Conservation (phyloP, 2,797 vertebrate species). For the Clamator glandarius region DNA sequence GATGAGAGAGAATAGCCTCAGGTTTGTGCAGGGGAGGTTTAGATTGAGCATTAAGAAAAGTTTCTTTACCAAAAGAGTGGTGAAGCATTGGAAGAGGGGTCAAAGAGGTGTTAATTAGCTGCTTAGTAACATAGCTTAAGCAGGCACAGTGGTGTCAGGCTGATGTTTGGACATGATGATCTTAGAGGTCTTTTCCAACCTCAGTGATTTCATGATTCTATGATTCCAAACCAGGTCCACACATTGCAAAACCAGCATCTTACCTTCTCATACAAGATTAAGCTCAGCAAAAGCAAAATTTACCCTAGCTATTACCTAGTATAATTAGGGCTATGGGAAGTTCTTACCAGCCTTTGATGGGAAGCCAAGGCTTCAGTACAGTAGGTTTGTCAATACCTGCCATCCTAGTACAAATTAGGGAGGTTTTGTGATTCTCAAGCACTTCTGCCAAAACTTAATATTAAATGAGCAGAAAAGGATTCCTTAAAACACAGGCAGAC, state of each 20-base stretch:
- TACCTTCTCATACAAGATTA: background rate
- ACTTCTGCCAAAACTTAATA: background rate
- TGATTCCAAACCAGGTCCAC: background rate
- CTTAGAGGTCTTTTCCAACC: too few relatives aligned
- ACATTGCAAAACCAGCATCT: background rate
- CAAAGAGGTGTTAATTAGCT: too few relatives aligned
- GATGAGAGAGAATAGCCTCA: too few relatives aligned
- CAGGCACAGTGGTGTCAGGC: too few relatives aligned
- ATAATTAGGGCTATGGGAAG: background rate
- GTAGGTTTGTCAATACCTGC: background rate
- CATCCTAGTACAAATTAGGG: accelerated
- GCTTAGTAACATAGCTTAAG: too few relatives aligned
- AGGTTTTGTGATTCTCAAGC: background rate
- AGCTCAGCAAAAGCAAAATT: background rate
- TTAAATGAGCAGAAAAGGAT: background rate
- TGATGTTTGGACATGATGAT: too few relatives aligned
- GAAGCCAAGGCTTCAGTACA: background rate
- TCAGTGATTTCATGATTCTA: too few relatives aligned
- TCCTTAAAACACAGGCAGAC: background rate
- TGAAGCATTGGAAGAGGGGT: too few relatives aligned
- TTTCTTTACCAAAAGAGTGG: too few relatives aligned
- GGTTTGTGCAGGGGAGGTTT: too few relatives aligned
- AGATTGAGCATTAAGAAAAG: too few relatives aligned
- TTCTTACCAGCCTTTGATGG: background rate
- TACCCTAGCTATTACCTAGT: background rate